These are phyloP conservation scores for Lepidochrysops patricia DNA, from an alignment of 2,888 invertebrate species.

Conservation along the genomic window DNA sequence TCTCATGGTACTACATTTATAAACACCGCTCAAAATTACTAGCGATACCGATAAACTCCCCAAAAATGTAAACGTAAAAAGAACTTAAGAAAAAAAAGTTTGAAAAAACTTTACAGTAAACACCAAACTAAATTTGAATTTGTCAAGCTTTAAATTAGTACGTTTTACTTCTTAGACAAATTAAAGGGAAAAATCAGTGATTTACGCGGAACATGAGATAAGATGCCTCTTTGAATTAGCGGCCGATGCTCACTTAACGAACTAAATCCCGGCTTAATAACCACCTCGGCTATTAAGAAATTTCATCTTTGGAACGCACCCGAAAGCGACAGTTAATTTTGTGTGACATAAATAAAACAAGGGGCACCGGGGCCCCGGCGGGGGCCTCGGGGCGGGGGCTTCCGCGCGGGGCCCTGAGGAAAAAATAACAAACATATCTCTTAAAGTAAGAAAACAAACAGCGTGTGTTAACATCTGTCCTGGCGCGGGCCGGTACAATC, in stretches of 20 bases:
- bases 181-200: not conserved
- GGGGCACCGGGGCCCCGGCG: constrained; percentile 18
- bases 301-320: constrained; percentile 48
- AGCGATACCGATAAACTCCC: too few relatives aligned
- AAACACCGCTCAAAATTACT: too few relatives aligned
- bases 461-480: constrained; percentile 73
- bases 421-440: constrained; percentile 71
- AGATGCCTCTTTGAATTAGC: constrained; percentile 13
- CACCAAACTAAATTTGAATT: not conserved
- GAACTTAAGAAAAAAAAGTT: too few relatives aligned
- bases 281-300: constrained; percentile 45
- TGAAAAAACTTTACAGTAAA: not conserved
- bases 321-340: constrained; percentile 60
- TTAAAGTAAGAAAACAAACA: constrained; percentile 71
- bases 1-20: too few relatives aligned
- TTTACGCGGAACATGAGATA: not conserved
- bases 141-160: not conserved
- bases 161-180: not conserved
- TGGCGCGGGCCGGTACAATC: constrained; percentile 52
- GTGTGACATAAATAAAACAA: constrained; percentile 67
- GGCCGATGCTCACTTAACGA: not conserved
- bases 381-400: constrained; percentile 31
- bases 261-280: constrained; percentile 32
- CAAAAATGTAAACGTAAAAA: too few relatives aligned
- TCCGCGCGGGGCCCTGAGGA: constrained; percentile 34